phyloP scores from a whole-genome alignment of 1,140 invertebrate species.

The Arctopsyche grandis region DNA sequence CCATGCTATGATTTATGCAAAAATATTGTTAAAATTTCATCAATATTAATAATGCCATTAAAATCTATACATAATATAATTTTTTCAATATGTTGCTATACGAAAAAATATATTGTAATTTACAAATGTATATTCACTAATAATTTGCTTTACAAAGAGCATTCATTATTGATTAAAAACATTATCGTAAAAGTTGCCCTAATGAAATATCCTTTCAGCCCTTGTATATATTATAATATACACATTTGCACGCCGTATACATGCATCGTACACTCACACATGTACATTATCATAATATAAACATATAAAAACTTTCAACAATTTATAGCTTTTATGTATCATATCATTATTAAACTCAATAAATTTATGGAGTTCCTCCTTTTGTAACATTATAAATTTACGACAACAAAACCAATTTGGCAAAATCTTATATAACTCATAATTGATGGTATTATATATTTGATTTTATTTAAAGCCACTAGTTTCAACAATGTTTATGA shows the following conservation, averaged over 20 bases:
- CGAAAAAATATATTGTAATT: conserved; percentile 25
- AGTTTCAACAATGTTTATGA: not conserved
- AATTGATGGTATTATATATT: not conserved
- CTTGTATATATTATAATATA: conserved; percentile 4
- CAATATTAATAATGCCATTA: not conserved
- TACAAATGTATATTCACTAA: conserved; percentile 15
- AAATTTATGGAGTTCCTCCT: not conserved
- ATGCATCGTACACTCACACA: not conserved
- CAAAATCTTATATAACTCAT: conserved; percentile 4
- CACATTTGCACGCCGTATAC: not conserved
- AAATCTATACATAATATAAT: conserved; percentile 12
- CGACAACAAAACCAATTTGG: not conserved
- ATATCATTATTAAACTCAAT: not conserved
- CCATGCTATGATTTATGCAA: not conserved
- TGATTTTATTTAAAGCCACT: not conserved
- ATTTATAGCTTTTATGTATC: not conserved
- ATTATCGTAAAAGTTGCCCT: too few relatives aligned
- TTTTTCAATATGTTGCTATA: conserved; percentile 5
- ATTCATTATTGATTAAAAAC: too few relatives aligned
- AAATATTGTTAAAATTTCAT: not conserved
- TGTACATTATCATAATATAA: conserved; percentile 4
- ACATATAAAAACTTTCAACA: conserved; percentile 14
- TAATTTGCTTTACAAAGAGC: too few relatives aligned
- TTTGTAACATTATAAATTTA: conserved; percentile 1
- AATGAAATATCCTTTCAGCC: not conserved